Evolutionary conservation across 2,888 invertebrate species (phyloP).

Genomic region (Galeruca laticollis): DNA sequence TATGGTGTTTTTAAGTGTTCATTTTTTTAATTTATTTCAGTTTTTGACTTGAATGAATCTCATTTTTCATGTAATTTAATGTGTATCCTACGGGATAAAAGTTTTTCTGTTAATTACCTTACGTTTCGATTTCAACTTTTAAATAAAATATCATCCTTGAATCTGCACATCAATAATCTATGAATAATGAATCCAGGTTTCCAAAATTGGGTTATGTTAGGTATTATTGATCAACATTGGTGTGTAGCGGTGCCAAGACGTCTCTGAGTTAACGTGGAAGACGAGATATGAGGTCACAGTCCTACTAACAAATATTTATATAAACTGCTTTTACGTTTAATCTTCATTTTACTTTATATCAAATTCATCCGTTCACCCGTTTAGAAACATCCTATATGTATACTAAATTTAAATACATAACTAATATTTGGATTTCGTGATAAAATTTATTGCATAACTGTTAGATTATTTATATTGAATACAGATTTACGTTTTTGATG

Average conservation of each 20-base stretch:
- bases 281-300: neutral
- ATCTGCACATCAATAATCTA: too few species aligned
- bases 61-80: too few species aligned
- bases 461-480: neutral
- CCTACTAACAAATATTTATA: neutral
- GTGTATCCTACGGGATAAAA: too few species aligned
- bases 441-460: neutral
- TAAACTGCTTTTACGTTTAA: neutral
- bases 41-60: too few species aligned
- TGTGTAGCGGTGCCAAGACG: neutral
- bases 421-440: constrained; percentile 1
- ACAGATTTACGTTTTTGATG: neutral
- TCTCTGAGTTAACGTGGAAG: neutral
- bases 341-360: neutral
- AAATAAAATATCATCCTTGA: too few species aligned
- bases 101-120: too few species aligned
- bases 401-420: neutral
- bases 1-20: too few species aligned
- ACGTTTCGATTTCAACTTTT: too few species aligned
- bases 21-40: too few species aligned
- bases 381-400: neutral
- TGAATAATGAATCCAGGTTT: too few species aligned
- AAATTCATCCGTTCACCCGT: neutral
- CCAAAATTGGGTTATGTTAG: neutral
- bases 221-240: neutral